These are phyloP conservation scores for Drosophila prosaltans DNA, from an alignment of 1,140 invertebrate genomes.

Conservation along the genomic window DNA sequence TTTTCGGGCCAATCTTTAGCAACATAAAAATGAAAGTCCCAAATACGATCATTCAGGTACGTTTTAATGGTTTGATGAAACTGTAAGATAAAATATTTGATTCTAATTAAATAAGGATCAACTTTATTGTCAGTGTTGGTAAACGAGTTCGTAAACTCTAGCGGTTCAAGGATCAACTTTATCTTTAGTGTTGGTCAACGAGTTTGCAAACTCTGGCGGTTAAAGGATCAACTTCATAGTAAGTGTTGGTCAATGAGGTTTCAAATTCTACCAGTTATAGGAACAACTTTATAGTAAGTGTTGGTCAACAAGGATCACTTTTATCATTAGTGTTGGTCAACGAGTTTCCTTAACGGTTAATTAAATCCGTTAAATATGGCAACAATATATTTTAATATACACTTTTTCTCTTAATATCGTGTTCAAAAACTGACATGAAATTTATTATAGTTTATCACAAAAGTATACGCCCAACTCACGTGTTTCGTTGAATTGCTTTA, in stretches of 20 bases:
- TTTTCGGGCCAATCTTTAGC: constrained; percentile 92
- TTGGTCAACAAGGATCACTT: too few species aligned
- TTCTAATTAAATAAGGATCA: too few species aligned
- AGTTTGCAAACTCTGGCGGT: too few species aligned
- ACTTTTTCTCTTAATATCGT: background rate
- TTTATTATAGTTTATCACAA: constrained; percentile 12
- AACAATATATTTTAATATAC: background rate
- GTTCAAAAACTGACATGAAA: background rate
- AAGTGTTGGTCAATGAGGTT: too few species aligned
- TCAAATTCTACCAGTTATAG: too few species aligned
- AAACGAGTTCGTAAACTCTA: too few species aligned
- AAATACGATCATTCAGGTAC: constrained; percentile 92
- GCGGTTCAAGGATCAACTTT: too few species aligned
- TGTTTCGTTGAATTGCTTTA: constrained; percentile 25
- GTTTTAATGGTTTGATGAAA: constrained; percentile 94
- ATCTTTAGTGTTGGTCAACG: too few species aligned
- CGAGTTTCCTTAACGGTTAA: background rate
- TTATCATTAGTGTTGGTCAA: too few species aligned
- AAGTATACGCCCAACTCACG: constrained; percentile 26
- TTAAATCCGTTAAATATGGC: background rate
- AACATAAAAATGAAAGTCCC: constrained; percentile 95
- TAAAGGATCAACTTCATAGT: too few species aligned
- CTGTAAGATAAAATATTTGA: constrained; percentile 83
- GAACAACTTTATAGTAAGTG: too few species aligned
- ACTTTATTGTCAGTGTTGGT: too few species aligned